Evolutionary conservation across 1,140 invertebrate species (phyloP), one percentile per base, ranked within the genome.

Genomic region (Caenorhabditis brenneri): DNA sequence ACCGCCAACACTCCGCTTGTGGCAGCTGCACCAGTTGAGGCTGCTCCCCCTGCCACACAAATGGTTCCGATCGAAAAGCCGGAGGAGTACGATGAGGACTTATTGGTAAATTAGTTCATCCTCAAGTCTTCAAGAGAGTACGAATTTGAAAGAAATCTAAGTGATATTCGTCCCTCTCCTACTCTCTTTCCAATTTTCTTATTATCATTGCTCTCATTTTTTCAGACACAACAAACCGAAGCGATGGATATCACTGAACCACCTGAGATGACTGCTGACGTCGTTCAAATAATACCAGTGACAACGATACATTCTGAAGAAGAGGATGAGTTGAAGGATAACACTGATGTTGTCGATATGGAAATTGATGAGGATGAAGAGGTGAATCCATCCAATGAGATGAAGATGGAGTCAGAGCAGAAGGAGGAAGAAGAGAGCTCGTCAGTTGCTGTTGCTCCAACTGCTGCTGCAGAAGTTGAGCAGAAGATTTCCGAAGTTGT

Each of bases 101-200:
- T 74, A 5, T 15, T 74, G 65, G 65, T 74, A 74, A 74, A n/a
- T n/a, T n/a, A n/a, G n/a, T 91, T 92, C 55, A n/a, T n/a, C n/a
- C n/a, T n/a, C n/a, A n/a, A n/a, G n/a, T n/a, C n/a, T n/a, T n/a
- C n/a, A n/a, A n/a, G n/a, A n/a, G n/a, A n/a, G n/a, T n/a, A n/a
- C n/a, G n/a, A n/a, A n/a, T n/a, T n/a, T n/a, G n/a, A n/a, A n/a
- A n/a, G n/a, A n/a, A n/a, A n/a, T n/a, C n/a, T n/a, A n/a, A n/a
- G n/a, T n/a, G n/a, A n/a, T n/a, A n/a, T n/a, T n/a, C n/a, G n/a
- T n/a, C n/a, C n/a, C n/a, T n/a, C n/a, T n/a, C n/a, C n/a, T n/a
- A n/a, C n/a, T n/a, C n/a, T n/a, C n/a, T n/a, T n/a, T n/a, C n/a
- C n/a, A n/a, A n/a, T n/a, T n/a, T n/a, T n/a, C n/a, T n/a, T n/a